Evolutionary conservation across 2,797 vertebrate genomes (phyloP).

Genomic region (Pantherophis alleghaniensis): DNA sequence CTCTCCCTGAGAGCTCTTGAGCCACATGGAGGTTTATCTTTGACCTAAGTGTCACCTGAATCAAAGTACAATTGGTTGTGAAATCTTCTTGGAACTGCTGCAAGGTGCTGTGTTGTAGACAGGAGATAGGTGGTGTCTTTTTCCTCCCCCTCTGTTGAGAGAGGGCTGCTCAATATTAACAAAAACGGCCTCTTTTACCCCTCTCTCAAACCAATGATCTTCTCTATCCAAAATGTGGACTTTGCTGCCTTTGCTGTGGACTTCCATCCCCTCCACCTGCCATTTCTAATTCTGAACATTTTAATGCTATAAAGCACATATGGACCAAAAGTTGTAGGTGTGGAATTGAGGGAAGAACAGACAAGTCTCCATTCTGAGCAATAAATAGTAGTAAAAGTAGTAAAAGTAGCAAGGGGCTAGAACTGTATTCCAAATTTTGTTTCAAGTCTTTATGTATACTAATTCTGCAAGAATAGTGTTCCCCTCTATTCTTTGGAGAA

Average conservation of each 20-base stretch:
- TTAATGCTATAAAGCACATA: background rate
- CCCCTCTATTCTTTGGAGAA: background rate
- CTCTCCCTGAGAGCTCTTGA: background rate
- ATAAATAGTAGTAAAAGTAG: background rate
- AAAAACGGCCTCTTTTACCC: background rate
- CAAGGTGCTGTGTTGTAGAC: background rate
- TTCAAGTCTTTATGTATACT: background rate
- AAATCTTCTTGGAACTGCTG: background rate
- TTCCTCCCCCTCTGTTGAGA: background rate
- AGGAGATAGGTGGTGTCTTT: background rate
- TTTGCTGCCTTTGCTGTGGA: background rate
- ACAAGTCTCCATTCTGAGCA: background rate
- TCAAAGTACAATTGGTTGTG: background rate
- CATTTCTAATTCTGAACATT: background rate
- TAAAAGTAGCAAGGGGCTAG: background rate
- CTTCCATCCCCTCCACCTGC: background rate
- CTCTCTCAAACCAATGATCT: background rate
- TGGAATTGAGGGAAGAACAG: background rate
- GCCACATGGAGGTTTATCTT: background rate
- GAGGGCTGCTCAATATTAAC: background rate
- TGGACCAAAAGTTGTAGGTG: background rate
- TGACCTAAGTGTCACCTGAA: background rate
- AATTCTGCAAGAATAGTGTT: background rate
- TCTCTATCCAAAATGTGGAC: background rate
- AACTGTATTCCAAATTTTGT: background rate